phyloP scores from a whole-genome alignment of 2,888 invertebrate species.

The Ophion ellenae region DNA sequence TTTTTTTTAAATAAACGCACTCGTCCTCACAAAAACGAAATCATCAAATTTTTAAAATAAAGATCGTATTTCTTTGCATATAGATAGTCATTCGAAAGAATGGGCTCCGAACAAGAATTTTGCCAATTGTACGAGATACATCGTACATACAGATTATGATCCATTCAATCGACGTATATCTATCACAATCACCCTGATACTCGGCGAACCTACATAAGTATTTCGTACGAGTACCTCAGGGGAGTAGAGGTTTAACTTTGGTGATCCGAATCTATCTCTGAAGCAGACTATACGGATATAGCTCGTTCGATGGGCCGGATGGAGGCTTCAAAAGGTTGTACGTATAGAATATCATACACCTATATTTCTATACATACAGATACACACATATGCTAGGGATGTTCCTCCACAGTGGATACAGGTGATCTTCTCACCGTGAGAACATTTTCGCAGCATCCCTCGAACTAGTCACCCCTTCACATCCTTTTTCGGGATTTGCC shows the following conservation, averaged over 20 bases:
- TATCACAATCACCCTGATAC: slow-evolving; percentile 31
- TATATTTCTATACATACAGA: not conserved
- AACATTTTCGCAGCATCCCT: slow-evolving; percentile 82
- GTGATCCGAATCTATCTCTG: slow-evolving; percentile 64
- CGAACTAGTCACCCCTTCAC: slow-evolving; percentile 77
- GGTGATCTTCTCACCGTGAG: slow-evolving; percentile 81
- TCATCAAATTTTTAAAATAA: no score
- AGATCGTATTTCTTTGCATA: no score
- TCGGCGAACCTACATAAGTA: slow-evolving; percentile 19
- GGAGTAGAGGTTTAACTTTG: slow-evolving; percentile 49
- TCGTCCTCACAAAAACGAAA: no score
- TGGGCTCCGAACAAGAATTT: no score
- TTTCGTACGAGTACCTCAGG: slow-evolving; percentile 12
- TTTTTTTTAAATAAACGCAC: no score
- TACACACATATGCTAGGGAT: slow-evolving; percentile 42
- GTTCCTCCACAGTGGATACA: slow-evolving; percentile 76
- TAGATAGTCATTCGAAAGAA: no score
- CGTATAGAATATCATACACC: slow-evolving; percentile 24
- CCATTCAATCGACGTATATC: slow-evolving; percentile 1
- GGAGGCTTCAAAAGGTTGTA: slow-evolving; percentile 49
- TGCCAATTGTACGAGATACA: not conserved
- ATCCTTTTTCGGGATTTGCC: slow-evolving; percentile 67
- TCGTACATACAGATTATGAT: not conserved
- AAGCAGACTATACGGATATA: slow-evolving; percentile 63
- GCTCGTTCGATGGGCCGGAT: slow-evolving; percentile 59